Conservation (phyloP, 64 coral and sea anemone genomes). For the Cladopsammia gracilis region DNA sequence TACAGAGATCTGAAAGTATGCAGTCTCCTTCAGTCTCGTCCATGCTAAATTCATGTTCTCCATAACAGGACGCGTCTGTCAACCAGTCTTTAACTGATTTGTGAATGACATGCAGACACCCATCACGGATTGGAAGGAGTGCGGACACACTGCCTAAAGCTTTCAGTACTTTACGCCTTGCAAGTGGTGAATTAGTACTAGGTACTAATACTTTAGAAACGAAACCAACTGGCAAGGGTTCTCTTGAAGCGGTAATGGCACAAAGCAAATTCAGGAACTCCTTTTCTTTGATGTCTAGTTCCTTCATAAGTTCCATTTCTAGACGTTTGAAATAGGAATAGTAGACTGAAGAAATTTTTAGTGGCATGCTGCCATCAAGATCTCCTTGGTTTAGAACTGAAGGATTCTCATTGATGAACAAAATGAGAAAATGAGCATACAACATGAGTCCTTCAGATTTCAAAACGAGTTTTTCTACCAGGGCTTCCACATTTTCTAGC, state of each 20-base stretch:
- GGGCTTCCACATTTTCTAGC: background rate
- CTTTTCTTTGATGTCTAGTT: background rate
- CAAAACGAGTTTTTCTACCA: background rate
- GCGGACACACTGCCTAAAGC: background rate
- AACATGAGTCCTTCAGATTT: background rate
- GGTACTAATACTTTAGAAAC: constrained; percentile 13
- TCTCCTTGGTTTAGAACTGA: constrained; percentile 2
- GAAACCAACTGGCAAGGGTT: constrained; percentile 26
- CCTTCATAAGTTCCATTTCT: background rate
- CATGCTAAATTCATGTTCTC: constrained; percentile 22
- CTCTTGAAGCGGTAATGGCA: constrained; percentile 11
- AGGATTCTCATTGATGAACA: background rate
- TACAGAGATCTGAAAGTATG: background rate
- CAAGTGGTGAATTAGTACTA: background rate
- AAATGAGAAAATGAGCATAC: background rate
- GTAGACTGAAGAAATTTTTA: constrained; percentile 19
- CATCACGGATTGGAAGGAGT: constrained; percentile 27
- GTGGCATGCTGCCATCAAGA: background rate
- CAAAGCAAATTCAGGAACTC: constrained; percentile 18
- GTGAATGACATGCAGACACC: constrained; percentile 25
- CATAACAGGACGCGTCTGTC: background rate
- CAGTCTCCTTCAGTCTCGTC: constrained; percentile 1
- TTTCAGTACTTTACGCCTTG: background rate
- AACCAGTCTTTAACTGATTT: constrained; percentile 40
- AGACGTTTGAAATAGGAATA: constrained; percentile 38